Conservation (phyloP, 2,888 invertebrate genomes). For the Spialia ferax region DNA sequence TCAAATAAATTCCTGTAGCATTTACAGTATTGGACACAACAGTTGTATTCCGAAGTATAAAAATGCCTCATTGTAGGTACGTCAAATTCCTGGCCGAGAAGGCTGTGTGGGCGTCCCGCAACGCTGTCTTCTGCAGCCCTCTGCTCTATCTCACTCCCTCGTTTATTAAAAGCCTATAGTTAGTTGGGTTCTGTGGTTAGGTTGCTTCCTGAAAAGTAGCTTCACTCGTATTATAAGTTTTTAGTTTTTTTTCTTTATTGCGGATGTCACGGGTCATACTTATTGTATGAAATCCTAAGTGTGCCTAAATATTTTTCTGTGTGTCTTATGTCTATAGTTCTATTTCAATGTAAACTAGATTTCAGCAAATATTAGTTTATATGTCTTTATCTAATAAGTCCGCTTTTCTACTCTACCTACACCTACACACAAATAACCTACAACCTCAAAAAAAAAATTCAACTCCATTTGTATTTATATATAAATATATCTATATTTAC, state of each 20-base stretch:
- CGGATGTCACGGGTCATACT: too few relatives aligned
- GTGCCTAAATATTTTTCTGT: too few relatives aligned
- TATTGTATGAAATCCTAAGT: too few relatives aligned
- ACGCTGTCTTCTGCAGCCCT: conserved; percentile 20
- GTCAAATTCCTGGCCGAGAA: conserved; percentile 8
- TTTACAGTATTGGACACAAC: background rate
- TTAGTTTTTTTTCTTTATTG: background rate
- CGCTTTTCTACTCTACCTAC: too few relatives aligned
- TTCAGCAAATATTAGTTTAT: too few relatives aligned
- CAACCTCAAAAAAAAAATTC: too few relatives aligned
- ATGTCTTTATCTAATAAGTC: too few relatives aligned
- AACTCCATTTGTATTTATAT: too few relatives aligned
- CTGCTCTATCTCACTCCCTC: conserved; percentile 5
- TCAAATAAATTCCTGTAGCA: background rate
- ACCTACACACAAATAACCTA: too few relatives aligned
- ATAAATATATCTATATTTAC: too few relatives aligned
- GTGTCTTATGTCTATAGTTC: too few relatives aligned
- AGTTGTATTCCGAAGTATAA: background rate
- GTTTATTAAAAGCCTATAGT: conserved; percentile 6
- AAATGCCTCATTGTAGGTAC: conserved; percentile 20
- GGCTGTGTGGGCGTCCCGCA: conserved; percentile 17
- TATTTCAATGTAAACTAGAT: too few relatives aligned
- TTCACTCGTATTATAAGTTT: conserved; percentile 42
- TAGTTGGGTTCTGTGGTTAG: background rate
- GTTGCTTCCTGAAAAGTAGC: conserved; percentile 38